These are phyloP conservation scores for Rotaria macrura DNA, from an alignment of 2,888 invertebrate genomes.

Conservation along the genomic window DNA sequence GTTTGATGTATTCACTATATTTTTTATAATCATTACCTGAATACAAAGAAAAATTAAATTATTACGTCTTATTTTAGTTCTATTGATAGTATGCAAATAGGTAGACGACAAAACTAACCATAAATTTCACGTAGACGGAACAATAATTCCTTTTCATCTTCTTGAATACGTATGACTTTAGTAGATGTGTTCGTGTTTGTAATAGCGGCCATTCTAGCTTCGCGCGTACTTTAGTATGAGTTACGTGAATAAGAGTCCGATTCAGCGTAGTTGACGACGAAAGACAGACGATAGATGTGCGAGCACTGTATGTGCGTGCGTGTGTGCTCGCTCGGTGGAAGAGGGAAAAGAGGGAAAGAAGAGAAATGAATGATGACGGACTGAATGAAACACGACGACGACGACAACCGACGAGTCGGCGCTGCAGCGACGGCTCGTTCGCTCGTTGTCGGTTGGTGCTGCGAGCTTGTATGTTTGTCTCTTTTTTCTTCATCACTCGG, in stretches of 20 bases:
- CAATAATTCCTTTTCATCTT: conserved; percentile 7
- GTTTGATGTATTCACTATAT: not conserved
- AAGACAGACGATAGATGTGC: not conserved
- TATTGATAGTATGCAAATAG: too few species aligned
- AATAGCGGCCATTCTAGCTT: not conserved
- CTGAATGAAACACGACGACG: conserved; percentile 9
- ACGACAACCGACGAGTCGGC: conserved; percentile 12
- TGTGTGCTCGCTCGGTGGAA: not conserved
- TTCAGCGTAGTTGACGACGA: not conserved
- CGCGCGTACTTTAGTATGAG: not conserved
- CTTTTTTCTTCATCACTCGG: not conserved
- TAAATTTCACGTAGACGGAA: conserved; percentile 15
- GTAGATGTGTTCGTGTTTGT: not conserved
- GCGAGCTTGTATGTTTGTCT: not conserved
- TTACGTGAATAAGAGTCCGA: not conserved
- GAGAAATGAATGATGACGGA: conserved; percentile 12
- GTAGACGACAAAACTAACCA: not conserved
- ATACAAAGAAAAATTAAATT: not conserved
- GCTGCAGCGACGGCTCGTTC: conserved; percentile 7
- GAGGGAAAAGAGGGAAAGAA: not conserved
- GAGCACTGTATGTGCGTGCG: not conserved
- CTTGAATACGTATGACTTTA: conserved; percentile 8
- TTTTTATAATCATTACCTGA: conserved; percentile 19
- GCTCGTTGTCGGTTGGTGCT: conserved; percentile 3
- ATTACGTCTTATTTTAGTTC: too few species aligned